A percentile compares a stretch with the other conserved stretches of the same genome.
phyloP scores from a whole-genome alignment of 2,888 invertebrate genomes.

The Stramonita haemastoma region DNA sequence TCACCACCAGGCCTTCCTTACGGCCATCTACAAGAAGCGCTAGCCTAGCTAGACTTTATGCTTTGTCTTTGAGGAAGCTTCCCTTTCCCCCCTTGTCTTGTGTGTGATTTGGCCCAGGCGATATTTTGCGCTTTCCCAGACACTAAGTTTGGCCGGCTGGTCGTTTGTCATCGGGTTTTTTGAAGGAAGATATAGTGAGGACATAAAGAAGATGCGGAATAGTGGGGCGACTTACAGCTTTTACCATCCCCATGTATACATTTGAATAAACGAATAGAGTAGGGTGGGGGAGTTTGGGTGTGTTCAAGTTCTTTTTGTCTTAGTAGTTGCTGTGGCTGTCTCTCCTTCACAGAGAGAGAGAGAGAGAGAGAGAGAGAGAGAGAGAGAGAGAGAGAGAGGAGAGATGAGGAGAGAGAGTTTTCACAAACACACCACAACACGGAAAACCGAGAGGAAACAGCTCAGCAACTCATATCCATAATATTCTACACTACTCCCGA shows the following conservation, averaged over 20 bases:
- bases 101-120: too few species aligned
- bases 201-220: not conserved
- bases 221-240: not conserved
- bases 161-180: not conserved
- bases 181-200: not conserved
- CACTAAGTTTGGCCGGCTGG: not conserved
- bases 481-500: too few species aligned
- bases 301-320: constrained; percentile 1
- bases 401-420: too few species aligned
- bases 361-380: too few species aligned
- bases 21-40: not conserved
- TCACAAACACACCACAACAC: too few species aligned
- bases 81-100: constrained; percentile 4
- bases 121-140: not conserved
- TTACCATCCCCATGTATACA: not conserved
- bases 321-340: not conserved
- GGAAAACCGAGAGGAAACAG: too few species aligned
- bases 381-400: too few species aligned
- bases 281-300: not conserved
- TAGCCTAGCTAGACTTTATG: not conserved
- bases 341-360: too few species aligned
- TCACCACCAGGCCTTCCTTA: not conserved
- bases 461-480: too few species aligned
- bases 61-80: constrained; percentile 1
- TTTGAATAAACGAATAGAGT: not conserved